Evolutionary conservation across 1,140 invertebrate genomes (phyloP).

Genomic region (Zaprionus inermis): DNA sequence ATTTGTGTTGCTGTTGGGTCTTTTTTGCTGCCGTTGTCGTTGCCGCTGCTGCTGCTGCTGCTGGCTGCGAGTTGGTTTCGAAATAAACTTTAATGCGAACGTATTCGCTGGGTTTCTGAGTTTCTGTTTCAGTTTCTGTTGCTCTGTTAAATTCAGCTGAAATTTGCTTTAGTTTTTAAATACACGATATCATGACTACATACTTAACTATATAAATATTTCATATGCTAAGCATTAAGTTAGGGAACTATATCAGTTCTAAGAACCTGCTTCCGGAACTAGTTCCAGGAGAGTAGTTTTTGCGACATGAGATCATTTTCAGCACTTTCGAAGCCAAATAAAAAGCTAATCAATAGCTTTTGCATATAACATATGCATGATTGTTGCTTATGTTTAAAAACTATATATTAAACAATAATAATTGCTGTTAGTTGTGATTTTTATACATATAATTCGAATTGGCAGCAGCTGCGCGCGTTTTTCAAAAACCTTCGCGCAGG

Average conservation of each 20-base stretch:
- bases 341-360: not conserved
- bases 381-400: not conserved
- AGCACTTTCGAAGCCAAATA: not conserved
- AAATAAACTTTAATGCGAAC: constrained; percentile 81
- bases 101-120: constrained; percentile 67
- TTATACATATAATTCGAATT: not conserved
- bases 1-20: constrained; percentile 60
- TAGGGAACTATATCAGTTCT: not conserved
- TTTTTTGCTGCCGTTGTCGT: constrained; percentile 36
- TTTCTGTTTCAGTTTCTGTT: constrained; percentile 76
- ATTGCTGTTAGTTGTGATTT: not conserved
- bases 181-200: not conserved
- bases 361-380: not conserved
- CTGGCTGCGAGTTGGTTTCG: constrained; percentile 63
- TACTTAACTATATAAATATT: not conserved
- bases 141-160: constrained; percentile 75
- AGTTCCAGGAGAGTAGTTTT: not conserved
- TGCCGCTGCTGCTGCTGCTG: constrained; percentile 22
- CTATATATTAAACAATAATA: not conserved
- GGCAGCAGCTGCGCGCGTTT: constrained; percentile 50
- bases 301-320: not conserved
- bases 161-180: constrained; percentile 57
- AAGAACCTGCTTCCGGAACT: not conserved
- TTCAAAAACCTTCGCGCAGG: constrained; percentile 55
- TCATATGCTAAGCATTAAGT: not conserved